Base-by-base conservation (phyloP, 2,888 invertebrate genomes). In the Ptychoptera albimana region DNA sequence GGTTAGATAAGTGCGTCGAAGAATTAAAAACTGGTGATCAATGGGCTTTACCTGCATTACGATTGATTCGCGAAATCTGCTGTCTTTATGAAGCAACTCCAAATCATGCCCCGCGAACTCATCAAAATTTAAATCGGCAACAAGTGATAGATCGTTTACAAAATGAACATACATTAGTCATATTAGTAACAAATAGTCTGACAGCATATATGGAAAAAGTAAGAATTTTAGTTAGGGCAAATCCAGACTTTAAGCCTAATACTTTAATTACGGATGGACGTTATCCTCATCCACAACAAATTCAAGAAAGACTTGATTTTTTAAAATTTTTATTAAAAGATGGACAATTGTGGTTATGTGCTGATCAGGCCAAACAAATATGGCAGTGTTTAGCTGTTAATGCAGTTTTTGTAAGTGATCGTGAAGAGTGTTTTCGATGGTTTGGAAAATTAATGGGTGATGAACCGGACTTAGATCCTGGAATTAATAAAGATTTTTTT, bases 371-470 rank as follows among this genome's bases (percentile, higher is more conserved):
- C 8, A 89, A 91, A 66, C 86, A 91, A 69, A 91, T 96, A 55
- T 97, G 96, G 96, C 81, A 88, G 55, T 92, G 92, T 64, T 71
- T 97, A 47, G 93, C 94, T 2, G 93, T 93, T 61, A 82, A 82
- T 58, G 92, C 93, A 10, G 88, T 92, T 10, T 93, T 92, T 62
- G 73, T 82, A 11, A 80, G 83, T 2, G 96, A 97, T 64, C 76
- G 94, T 35, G 96, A 97, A 64, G 89, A 93, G 31, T 94, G 96
- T 66, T 97, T 96, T 68, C 86, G 89, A 56, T 96, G 96, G 96
- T 96, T 94, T 69, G 89, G 93, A 35, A 94, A 94, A 67, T 68
- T 92, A 34, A 91, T 92, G 91, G 88, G 88, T 13, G 94, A 94
- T 54, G 94, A 96, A 60, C 93, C 94, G 1, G 96, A 96, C 64